Evolutionary conservation across 2,113 vertebrate species (phyloP).

Genomic region (Antechinus flavipes): DNA sequence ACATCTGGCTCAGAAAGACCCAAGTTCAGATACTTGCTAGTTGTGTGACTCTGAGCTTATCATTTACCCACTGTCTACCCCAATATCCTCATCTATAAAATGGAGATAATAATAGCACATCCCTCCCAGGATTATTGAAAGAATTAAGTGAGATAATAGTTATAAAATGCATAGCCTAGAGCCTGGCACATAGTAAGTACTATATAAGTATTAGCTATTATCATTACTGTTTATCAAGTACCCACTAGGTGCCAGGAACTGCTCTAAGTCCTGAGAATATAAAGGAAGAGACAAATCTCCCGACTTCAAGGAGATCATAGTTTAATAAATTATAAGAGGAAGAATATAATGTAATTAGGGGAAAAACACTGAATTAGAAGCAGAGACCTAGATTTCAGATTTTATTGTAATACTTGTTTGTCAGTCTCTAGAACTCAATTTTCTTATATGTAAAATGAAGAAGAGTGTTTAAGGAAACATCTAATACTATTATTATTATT

Average conservation of each 20-base stretch:
- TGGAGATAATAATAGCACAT: not conserved
- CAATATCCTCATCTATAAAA: not conserved
- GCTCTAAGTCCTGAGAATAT: not conserved
- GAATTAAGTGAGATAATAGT: not conserved
- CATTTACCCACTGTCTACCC: not conserved
- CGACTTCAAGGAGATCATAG: not conserved
- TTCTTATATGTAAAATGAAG: not conserved
- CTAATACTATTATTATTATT: not conserved
- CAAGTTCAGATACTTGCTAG: not conserved
- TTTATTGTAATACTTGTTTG: slow-evolving; percentile 67
- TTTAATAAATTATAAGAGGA: not conserved
- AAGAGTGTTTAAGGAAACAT: not conserved
- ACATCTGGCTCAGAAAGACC: not conserved
- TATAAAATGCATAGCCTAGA: not conserved
- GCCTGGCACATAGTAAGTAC: not conserved
- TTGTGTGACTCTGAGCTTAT: not conserved
- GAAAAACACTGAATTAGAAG: not conserved
- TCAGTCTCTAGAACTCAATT: not conserved
- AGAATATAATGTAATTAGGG: not conserved
- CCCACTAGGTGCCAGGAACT: not conserved
- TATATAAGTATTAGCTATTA: not conserved
- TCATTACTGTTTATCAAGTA: not conserved
- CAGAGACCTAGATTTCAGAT: not conserved
- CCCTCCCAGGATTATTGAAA: not conserved
- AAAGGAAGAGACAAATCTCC: not conserved